Percentiles rank a stretch among this genome's conserved stretches.
phyloP scores from a whole-genome alignment of 2,113 vertebrate genomes.

The Ellobius talpinus region DNA sequence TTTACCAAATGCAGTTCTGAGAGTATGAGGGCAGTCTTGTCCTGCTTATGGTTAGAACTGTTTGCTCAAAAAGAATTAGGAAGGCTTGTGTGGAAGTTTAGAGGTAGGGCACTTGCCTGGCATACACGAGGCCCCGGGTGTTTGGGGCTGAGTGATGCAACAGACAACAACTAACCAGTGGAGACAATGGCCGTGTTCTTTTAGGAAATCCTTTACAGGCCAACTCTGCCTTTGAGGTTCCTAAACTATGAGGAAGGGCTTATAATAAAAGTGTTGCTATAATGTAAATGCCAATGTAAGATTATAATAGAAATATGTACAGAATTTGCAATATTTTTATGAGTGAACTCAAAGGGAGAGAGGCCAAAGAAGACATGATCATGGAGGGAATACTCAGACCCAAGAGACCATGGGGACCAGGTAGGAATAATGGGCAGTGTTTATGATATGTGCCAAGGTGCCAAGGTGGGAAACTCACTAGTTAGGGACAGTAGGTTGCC shows the following conservation, averaged over 20 bases:
- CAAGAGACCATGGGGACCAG: neutral
- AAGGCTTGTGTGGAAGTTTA: neutral
- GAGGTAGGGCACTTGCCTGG: neutral
- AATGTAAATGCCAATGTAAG: neutral
- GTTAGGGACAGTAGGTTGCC: neutral
- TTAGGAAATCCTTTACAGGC: neutral
- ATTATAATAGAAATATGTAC: neutral
- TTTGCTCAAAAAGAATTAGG: neutral
- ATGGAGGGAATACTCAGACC: neutral
- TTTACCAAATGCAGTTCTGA: neutral
- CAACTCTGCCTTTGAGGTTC: neutral
- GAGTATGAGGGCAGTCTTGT: neutral
- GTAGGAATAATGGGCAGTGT: neutral
- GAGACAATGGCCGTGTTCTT: neutral
- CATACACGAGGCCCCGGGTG: neutral
- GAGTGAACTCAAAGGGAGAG: neutral
- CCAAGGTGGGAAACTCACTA: neutral
- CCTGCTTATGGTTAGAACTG: neutral
- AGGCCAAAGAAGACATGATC: neutral
- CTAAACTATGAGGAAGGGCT: neutral
- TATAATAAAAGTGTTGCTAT: neutral
- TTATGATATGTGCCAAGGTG: neutral
- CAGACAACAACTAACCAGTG: neutral
- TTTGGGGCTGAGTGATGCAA: neutral
- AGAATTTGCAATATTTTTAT: conserved; percentile 4